Evolutionary conservation across 2,797 vertebrate genomes (phyloP).

Genomic region (Poliocrania exsul): DNA sequence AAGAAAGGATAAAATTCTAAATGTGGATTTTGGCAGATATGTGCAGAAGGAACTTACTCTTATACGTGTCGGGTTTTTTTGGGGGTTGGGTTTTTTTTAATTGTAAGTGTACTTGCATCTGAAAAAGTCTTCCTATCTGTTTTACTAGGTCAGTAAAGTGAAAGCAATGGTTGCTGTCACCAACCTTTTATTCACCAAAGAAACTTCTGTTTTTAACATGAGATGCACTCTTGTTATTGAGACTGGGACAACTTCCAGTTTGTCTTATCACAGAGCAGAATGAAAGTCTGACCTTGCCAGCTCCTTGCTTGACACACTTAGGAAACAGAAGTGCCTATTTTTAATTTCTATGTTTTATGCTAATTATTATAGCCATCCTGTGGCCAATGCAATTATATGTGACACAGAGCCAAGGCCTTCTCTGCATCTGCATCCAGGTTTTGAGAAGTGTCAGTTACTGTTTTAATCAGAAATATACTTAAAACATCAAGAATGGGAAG

Average conservation of each 20-base stretch:
- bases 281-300: neutral
- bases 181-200: neutral
- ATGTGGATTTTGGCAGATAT: neutral
- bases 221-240: neutral
- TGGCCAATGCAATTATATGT: neutral
- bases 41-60: neutral
- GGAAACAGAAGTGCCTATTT: neutral
- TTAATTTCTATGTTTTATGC: constrained; percentile 6
- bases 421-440: neutral
- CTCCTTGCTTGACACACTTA: neutral
- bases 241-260: neutral
- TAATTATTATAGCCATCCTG: neutral
- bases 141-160: neutral
- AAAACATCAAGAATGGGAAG: neutral
- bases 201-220: neutral
- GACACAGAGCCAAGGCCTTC: neutral
- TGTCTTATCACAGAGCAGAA: neutral
- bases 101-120: neutral
- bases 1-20: neutral
- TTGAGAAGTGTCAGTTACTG: neutral
- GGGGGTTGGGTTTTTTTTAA: neutral
- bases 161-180: neutral
- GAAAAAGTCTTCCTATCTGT: neutral
- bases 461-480: neutral
- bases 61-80: too few relatives aligned